Evolutionary conservation across 2,797 vertebrate genomes (phyloP), one percentile per base, ranked within the genome.

Genomic region (Antennarius maculatus): DNA sequence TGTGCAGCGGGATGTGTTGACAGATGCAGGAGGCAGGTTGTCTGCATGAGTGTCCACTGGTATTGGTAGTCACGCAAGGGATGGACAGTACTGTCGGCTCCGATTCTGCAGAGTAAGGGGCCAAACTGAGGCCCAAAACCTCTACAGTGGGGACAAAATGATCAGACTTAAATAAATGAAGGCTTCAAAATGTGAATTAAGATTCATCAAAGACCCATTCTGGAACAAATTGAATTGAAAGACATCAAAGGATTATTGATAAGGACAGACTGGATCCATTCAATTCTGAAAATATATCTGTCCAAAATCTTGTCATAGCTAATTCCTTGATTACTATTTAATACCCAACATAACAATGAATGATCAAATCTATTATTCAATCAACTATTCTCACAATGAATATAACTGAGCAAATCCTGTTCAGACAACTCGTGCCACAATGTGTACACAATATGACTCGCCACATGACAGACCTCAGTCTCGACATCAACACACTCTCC

Each of bases 31-130:
- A 62, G 69, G 53, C 56, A 70, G 48, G 63, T 34, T 31, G 47
- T 66, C 39, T 57, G 41, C 60, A 23, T 42, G 37, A 49, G 67
- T 54, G 46, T 55, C 23, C 23, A 50, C 45, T 7, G 42, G 59
- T 73, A 50, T 34, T 17, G 53, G 63, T 54, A 29, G 54, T 62
- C 51, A 61, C 2, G 16, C 45, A 17, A 7, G 61, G 59, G 7
- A 58, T 3, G 18, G 42, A 28, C 45, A 51, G 17, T 12, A 17
- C 10, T 50, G 66, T 66, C 55, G 70, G 61, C 43, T 66, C 78
- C 52, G 62, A 69, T 61, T 81, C 59, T 74, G 61, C 67, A 64
- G 34, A 69, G 55, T 48, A 57, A 71, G 67, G 18, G 5, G 16
- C 27, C 28, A 12, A 12, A 46, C 7, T 1, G 7, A 52, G 39